Conservation (phyloP, 1,140 invertebrate genomes). For the Ridgeia piscesae region DNA sequence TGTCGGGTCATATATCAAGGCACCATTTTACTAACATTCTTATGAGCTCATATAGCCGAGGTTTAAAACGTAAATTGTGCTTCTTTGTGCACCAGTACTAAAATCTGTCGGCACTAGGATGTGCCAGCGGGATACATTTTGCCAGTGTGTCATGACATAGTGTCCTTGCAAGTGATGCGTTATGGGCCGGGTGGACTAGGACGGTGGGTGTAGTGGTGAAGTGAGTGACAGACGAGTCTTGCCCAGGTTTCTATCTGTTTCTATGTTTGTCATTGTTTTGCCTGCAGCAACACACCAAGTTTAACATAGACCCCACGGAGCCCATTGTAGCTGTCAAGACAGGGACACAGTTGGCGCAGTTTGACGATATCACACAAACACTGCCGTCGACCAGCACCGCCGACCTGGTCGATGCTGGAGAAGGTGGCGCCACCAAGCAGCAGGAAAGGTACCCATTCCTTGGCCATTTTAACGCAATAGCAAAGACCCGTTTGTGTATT, state of each 20-base stretch:
- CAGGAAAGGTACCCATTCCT: not conserved
- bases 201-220: no score
- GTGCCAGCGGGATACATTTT: no score
- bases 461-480: not conserved
- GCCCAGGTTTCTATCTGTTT: not conserved
- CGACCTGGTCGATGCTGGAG: not conserved
- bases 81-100: no score
- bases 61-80: no score
- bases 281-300: constrained; percentile 55
- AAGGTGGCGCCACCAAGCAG: not conserved
- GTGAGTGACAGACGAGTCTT: not conserved
- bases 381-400: constrained; percentile 14
- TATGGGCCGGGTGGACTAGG: no score
- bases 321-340: constrained; percentile 51
- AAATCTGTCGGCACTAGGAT: no score
- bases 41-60: not conserved
- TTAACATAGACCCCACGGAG: constrained; percentile 54
- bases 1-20: no score
- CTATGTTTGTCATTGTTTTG: not conserved
- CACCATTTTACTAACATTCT: no score
- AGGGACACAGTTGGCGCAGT: constrained; percentile 42
- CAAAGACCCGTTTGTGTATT: not conserved
- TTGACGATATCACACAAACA: not conserved
- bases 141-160: no score
- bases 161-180: no score